Conservation (phyloP, 2,888 invertebrate species). For the Phytoseiulus persimilis region DNA sequence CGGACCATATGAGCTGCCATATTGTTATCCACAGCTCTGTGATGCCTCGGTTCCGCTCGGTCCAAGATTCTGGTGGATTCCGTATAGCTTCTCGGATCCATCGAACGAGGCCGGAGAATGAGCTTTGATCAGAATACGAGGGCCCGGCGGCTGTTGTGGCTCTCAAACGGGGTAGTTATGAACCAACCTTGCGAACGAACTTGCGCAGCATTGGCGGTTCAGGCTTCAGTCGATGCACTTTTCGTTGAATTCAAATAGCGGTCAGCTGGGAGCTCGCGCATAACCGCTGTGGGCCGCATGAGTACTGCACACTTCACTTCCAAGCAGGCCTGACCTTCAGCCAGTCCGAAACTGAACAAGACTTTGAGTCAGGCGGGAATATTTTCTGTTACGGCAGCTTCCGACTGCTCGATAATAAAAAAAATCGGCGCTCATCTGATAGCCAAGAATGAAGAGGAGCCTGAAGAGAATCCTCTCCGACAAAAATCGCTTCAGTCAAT, state of each 20-base stretch:
- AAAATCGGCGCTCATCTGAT: background rate
- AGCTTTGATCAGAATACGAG: too few relatives aligned
- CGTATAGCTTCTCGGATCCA: background rate
- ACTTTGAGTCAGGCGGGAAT: background rate
- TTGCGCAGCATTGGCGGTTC: background rate
- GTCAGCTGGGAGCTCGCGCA: background rate
- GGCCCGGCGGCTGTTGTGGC: too few relatives aligned
- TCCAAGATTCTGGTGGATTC: background rate
- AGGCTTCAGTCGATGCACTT: background rate
- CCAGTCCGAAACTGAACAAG: background rate
- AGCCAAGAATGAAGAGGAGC: background rate
- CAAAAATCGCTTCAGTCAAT: too few relatives aligned
- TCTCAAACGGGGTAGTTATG: background rate
- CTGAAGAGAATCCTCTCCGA: too few relatives aligned
- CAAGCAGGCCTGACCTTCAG: background rate
- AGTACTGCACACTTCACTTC: background rate
- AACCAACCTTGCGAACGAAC: background rate
- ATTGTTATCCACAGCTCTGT: background rate
- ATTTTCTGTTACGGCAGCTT: background rate
- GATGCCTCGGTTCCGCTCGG: background rate
- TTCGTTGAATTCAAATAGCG: background rate
- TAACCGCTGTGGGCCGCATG: background rate
- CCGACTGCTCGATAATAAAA: background rate
- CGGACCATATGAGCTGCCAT: background rate
- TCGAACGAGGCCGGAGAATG: too few relatives aligned